Conservation (phyloP, 2,888 invertebrate genomes). For the Eupithecia inturbata region DNA sequence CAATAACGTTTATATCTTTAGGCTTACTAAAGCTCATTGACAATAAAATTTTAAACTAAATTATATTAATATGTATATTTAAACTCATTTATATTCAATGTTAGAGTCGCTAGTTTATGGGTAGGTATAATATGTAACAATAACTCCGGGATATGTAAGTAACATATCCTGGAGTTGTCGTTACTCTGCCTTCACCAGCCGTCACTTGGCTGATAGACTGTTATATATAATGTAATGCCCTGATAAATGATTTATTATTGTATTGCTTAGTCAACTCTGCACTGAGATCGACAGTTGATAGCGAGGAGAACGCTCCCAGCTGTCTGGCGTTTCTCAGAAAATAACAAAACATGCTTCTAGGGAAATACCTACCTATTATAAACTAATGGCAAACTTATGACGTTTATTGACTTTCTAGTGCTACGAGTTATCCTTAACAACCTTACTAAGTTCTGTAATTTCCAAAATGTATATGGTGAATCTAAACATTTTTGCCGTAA, state of each 20-base stretch:
- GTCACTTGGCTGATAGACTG: constrained; percentile 18
- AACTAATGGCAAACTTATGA: background rate
- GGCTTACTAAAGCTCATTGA: no score
- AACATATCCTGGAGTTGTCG: background rate
- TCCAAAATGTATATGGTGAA: background rate
- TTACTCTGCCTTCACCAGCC: background rate
- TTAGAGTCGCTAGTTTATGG: background rate
- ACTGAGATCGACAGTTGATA: constrained; percentile 25
- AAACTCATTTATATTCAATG: background rate
- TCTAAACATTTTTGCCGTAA: background rate
- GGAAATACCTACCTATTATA: background rate
- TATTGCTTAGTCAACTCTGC: constrained; percentile 32
- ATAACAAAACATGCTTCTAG: background rate
- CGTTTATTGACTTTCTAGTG: background rate
- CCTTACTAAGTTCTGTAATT: background rate
- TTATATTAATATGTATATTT: no score
- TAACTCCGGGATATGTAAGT: no score
- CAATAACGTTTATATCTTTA: no score
- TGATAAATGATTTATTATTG: background rate
- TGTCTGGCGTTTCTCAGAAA: constrained; percentile 30
- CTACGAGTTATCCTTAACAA: background rate
- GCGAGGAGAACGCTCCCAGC: constrained; percentile 39
- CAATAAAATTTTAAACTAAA: no score
- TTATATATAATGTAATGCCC: constrained; percentile 26
- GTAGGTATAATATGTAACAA: background rate